These are phyloP conservation scores for Syritta pipiens DNA, from an alignment of 2,888 invertebrate genomes.

Conservation along the genomic window DNA sequence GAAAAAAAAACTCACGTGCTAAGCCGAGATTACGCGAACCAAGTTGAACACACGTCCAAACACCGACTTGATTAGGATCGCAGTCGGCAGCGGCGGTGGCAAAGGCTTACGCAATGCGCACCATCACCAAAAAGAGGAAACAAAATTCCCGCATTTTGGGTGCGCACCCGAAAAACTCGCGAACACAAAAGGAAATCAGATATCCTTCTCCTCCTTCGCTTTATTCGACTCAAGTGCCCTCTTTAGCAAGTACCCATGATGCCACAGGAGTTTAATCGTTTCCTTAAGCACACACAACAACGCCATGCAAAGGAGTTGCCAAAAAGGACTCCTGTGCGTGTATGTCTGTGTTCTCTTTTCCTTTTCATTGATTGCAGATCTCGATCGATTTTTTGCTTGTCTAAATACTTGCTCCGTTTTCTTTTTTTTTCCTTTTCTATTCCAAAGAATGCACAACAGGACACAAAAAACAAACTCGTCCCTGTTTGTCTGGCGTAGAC, in stretches of 20 bases:
- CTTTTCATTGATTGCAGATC: slow-evolving; percentile 42
- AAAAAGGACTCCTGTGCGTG: slow-evolving; percentile 19
- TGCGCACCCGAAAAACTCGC: slow-evolving; percentile 14
- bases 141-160: slow-evolving; percentile 17
- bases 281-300: slow-evolving; percentile 18
- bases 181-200: slow-evolving; percentile 43
- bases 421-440: slow-evolving; percentile 38
- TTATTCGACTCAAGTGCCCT: slow-evolving; percentile 43
- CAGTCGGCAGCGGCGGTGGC: too few relatives aligned
- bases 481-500: slow-evolving; percentile 52
- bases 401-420: slow-evolving; percentile 30
- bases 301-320: slow-evolving; percentile 12
- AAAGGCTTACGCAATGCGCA: slow-evolving; percentile 16
- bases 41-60: slow-evolving; percentile 25
- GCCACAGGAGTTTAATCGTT: slow-evolving; percentile 26
- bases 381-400: slow-evolving; percentile 1
- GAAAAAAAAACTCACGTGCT: too few relatives aligned
- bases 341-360: not conserved
- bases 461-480: slow-evolving; percentile 5
- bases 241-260: slow-evolving; percentile 34
- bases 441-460: slow-evolving; percentile 9
- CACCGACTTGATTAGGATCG: slow-evolving; percentile 35
- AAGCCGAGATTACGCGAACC: slow-evolving; percentile 51
- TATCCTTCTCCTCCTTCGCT: slow-evolving; percentile 31
- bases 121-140: not conserved